Evolutionary conservation across 1,140 invertebrate genomes (phyloP).

Genomic region (Caenorhabditis inopinata): DNA sequence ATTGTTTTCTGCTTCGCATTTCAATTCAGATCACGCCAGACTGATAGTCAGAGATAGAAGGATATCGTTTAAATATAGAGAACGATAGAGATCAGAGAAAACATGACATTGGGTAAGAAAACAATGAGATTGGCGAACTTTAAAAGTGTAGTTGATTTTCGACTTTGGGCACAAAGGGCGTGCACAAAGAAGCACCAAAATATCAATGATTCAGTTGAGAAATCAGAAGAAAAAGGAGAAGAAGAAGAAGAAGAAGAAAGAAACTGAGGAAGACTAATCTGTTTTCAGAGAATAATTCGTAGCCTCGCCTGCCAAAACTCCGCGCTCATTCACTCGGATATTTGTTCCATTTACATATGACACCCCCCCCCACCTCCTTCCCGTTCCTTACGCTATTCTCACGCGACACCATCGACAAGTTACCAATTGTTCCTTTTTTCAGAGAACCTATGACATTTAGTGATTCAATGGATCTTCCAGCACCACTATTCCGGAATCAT

Average conservation of each 20-base stretch:
- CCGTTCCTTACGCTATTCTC: background rate
- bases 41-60: background rate
- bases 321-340: too few relatives aligned
- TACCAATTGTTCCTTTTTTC: background rate
- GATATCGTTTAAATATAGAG: too few relatives aligned
- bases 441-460: background rate
- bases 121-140: background rate
- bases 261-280: background rate
- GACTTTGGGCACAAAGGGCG: background rate
- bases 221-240: too few relatives aligned
- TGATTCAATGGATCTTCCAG: constrained; percentile 13
- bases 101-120: background rate
- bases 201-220: background rate
- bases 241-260: background rate
- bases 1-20: too few relatives aligned
- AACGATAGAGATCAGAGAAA: too few relatives aligned
- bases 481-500: background rate
- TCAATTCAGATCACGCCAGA: too few relatives aligned
- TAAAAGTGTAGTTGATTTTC: constrained; percentile 23
- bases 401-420: too few relatives aligned
- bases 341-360: too few relatives aligned
- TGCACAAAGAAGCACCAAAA: background rate
- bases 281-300: background rate
- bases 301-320: too few relatives aligned
- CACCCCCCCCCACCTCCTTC: background rate